Conservation (phyloP, 2,797 vertebrate genomes). For the Botia kubotai region DNA sequence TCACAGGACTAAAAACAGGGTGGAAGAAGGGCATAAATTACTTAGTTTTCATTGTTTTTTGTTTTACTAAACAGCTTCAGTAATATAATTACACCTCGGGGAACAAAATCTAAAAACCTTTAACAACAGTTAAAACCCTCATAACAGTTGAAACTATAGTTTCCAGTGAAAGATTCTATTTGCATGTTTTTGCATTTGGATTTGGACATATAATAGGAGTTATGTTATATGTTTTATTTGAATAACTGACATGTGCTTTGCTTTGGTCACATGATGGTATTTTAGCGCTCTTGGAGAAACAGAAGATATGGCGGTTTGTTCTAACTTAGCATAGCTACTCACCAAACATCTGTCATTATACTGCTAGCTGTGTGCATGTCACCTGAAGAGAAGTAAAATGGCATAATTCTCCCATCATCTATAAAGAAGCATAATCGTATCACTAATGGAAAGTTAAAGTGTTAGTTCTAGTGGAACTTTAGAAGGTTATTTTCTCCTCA, state of each 20-base stretch:
- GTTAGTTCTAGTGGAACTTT: not conserved
- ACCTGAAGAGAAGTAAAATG: not conserved
- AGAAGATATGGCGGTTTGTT: constrained; percentile 92
- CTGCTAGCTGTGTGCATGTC: not conserved
- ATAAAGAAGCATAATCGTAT: not conserved
- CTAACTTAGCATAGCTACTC: not conserved
- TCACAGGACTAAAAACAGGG: no score
- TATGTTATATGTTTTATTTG: constrained; percentile 28
- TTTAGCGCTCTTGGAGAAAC: constrained; percentile 86
- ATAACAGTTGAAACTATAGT: no score
- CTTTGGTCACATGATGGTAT: constrained; percentile 32
- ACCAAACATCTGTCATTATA: not conserved
- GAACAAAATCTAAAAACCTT: no score
- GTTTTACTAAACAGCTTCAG: no score
- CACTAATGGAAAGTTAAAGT: not conserved
- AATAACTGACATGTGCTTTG: constrained; percentile 29
- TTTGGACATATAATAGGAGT: no score
- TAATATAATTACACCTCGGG: no score
- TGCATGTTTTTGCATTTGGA: constrained; percentile 25
- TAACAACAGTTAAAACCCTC: no score
- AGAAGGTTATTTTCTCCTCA: not conserved
- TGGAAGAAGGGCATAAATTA: no score
- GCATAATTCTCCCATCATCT: not conserved
- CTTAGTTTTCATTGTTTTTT: no score
- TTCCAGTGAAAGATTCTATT: not conserved